phyloP scores from a whole-genome alignment of 2,113 vertebrate genomes.

The Ochotona curzoniae region DNA sequence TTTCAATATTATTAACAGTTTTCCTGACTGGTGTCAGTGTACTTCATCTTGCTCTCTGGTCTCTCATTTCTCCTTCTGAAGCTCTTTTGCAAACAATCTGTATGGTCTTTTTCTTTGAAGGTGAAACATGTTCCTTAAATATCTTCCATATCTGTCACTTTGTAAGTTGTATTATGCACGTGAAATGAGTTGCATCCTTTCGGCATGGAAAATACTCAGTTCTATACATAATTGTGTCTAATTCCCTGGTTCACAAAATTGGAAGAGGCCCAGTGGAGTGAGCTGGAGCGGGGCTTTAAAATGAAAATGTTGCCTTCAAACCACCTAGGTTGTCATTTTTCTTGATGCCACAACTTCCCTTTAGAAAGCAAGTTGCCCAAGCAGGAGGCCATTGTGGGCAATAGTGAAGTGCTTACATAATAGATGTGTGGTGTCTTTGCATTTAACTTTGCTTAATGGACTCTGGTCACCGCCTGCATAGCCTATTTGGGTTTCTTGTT shows the following conservation, averaged over 20 bases:
- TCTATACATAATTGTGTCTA: neutral
- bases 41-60: neutral
- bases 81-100: neutral
- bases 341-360: neutral
- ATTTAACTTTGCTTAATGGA: neutral
- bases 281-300: neutral
- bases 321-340: neutral
- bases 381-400: neutral
- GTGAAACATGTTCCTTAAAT: neutral
- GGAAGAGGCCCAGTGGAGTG: neutral
- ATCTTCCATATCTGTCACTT: neutral
- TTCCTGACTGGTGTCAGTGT: neutral
- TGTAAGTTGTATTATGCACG: neutral
- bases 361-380: neutral
- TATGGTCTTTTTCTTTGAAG: neutral
- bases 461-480: neutral
- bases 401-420: neutral
- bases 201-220: neutral
- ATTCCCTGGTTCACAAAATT: slow-evolving; percentile 2
- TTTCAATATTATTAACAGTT: too few relatives aligned
- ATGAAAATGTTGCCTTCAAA: neutral
- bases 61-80: neutral
- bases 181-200: neutral
- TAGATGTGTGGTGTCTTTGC: neutral
- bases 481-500: neutral